phyloP scores from a whole-genome alignment of 1,140 invertebrate species.

The Drosophila punjabiensis region DNA sequence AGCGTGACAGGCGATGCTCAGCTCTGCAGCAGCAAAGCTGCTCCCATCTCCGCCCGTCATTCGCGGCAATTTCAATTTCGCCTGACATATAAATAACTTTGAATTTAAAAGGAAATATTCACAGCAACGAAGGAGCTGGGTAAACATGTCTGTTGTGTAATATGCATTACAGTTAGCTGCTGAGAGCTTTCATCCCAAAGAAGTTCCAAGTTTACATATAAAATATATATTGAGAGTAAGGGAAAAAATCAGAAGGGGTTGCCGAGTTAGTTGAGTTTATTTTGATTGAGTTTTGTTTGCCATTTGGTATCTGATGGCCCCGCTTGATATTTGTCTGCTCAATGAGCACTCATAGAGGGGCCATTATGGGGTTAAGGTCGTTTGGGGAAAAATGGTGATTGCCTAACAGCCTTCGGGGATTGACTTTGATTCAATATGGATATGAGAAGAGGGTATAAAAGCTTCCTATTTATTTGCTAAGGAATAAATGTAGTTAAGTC shows the following conservation, averaged over 20 bases:
- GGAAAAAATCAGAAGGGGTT: slow-evolving; percentile 9
- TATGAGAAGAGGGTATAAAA: background rate
- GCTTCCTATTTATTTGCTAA: background rate
- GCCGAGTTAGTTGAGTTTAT: slow-evolving; percentile 37
- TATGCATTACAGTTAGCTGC: slow-evolving; percentile 63
- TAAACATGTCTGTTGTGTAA: slow-evolving; percentile 58
- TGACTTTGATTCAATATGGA: background rate
- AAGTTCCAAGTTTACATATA: slow-evolving; percentile 28
- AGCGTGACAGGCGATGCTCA: slow-evolving; percentile 51
- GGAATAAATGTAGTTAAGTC: background rate
- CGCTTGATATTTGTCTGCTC: slow-evolving; percentile 46
- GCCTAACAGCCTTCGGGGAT: background rate
- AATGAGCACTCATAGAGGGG: slow-evolving; percentile 35
- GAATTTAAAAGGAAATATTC: slow-evolving; percentile 65
- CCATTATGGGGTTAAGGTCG: slow-evolving; percentile 31
- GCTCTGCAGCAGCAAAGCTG: slow-evolving; percentile 9
- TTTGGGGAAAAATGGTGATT: background rate
- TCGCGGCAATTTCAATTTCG: slow-evolving; percentile 67
- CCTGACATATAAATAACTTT: slow-evolving; percentile 77
- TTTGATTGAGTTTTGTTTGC: slow-evolving; percentile 67
- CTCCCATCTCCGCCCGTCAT: background rate
- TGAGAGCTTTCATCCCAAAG: slow-evolving; percentile 34
- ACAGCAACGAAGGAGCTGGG: slow-evolving; percentile 32
- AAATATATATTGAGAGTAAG: background rate
- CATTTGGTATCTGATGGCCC: slow-evolving; percentile 39